phyloP scores from a whole-genome alignment of 2,888 invertebrate species.

The Halictus ligatus region DNA sequence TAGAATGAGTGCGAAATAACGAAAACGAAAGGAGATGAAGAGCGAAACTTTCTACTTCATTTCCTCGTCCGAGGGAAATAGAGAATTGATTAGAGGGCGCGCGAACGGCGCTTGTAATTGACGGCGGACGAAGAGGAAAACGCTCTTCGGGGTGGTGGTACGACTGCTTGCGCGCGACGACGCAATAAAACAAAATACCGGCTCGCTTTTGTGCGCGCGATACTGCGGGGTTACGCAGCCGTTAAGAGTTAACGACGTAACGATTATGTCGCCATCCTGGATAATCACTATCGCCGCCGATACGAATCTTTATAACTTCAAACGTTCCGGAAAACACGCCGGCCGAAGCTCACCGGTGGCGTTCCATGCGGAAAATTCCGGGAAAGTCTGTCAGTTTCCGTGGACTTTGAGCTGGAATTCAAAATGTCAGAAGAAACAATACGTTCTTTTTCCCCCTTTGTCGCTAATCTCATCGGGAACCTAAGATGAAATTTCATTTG shows the following conservation, averaged over 20 bases:
- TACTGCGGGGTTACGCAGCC: conserved; percentile 70
- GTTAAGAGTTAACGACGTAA: conserved; percentile 82
- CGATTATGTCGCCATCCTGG: conserved; percentile 82
- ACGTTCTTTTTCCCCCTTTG: background rate
- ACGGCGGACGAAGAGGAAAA: conserved; percentile 37
- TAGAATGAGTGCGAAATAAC: background rate
- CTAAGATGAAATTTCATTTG: background rate
- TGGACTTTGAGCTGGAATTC: background rate
- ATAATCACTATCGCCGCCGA: conserved; percentile 81
- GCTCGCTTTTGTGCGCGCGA: conserved; percentile 40
- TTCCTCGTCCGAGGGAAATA: background rate
- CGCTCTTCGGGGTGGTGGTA: conserved; percentile 53
- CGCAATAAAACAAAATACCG: conserved; percentile 71
- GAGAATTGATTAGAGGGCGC: conserved; percentile 44
- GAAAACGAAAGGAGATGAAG: background rate
- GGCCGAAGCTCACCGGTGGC: background rate
- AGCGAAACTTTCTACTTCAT: background rate
- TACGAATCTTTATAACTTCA: conserved; percentile 81
- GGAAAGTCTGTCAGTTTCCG: conserved; percentile 25
- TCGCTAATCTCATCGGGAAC: background rate
- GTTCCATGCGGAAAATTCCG: conserved; percentile 21
- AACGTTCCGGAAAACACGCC: conserved; percentile 74
- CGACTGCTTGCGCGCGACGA: conserved; percentile 58
- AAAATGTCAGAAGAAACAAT: background rate
- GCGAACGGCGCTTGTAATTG: conserved; percentile 47